Percentiles rank a stretch among this genome's conserved stretches.
These are phyloP conservation scores for Brachionus plicatilis DNA, from an alignment of 1,140 invertebrate species.

Conservation along the genomic window DNA sequence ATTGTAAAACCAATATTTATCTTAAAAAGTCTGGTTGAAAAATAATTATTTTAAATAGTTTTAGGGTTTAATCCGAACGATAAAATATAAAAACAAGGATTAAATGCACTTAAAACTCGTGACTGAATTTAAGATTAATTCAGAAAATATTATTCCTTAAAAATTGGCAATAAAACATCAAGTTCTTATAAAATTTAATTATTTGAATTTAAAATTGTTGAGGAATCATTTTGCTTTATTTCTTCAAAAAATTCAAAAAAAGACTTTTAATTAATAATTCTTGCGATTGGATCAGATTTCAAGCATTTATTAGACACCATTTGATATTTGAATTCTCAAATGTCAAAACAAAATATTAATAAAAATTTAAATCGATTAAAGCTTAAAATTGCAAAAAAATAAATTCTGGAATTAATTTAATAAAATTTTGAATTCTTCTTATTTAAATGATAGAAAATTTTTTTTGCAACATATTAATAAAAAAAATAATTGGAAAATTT, in stretches of 20 bases:
- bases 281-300: not conserved
- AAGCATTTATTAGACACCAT: not conserved
- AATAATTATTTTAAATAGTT: not conserved
- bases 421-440: too few species aligned
- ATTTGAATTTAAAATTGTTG: too few species aligned
- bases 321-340: not conserved
- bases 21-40: not conserved
- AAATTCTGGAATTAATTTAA: too few species aligned
- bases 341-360: not conserved
- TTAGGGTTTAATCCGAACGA: not conserved
- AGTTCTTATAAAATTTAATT: too few species aligned
- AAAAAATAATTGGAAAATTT: too few species aligned
- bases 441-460: too few species aligned
- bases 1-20: not conserved
- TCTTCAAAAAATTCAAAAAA: not conserved
- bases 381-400: too few species aligned
- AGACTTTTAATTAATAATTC: not conserved
- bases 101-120: not conserved
- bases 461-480: too few species aligned
- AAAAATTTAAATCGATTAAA: not conserved
- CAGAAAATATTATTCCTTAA: not conserved
- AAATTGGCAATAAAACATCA: not conserved
- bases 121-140: not conserved
- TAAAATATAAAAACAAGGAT: not conserved
- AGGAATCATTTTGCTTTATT: not conserved